Percentiles rank a stretch among this genome's conserved stretches.
Conservation (phyloP, 2,797 vertebrate species). For the Sebastolobus altivelis region DNA sequence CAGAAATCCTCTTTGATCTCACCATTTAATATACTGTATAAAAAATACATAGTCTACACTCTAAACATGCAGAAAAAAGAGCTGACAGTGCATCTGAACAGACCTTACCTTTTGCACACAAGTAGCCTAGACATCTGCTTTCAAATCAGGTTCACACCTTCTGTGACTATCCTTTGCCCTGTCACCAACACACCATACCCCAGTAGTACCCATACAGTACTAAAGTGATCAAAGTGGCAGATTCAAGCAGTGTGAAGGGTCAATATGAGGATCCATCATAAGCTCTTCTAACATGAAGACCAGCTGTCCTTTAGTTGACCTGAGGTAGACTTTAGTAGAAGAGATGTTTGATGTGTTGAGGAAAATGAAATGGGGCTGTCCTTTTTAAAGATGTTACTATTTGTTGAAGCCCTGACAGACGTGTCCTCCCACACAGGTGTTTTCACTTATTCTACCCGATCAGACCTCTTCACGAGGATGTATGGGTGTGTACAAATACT, state of each 20-base stretch:
- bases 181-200: background rate
- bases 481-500: background rate
- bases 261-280: background rate
- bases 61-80: background rate
- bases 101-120: background rate
- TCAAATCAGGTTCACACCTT: background rate
- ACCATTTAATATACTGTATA: background rate
- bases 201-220: background rate
- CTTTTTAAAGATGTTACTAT: background rate
- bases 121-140: background rate
- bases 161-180: background rate
- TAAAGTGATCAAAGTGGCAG: background rate
- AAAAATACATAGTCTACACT: background rate
- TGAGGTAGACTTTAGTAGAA: background rate
- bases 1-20: background rate
- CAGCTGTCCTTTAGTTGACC: background rate
- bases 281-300: background rate
- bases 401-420: background rate
- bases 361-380: background rate
- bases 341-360: background rate
- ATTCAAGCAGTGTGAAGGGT: slow-evolving; percentile 14
- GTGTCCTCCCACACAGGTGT: background rate
- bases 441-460: background rate
- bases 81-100: background rate
- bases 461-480: background rate